These are phyloP conservation scores for Eriosoma lanigerum DNA, from an alignment of 1,140 invertebrate genomes.

Conservation along the genomic window DNA sequence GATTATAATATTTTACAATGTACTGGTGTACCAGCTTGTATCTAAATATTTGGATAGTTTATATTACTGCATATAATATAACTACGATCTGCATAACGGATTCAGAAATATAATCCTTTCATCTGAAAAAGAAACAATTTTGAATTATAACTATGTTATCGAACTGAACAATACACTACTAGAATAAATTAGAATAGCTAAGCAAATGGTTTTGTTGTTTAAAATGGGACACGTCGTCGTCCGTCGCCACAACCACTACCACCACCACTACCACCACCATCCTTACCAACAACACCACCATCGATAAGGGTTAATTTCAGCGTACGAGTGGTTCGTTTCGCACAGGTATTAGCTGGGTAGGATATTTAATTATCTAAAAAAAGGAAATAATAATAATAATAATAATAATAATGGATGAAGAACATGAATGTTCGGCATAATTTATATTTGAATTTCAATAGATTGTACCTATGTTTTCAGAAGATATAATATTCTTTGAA, in stretches of 20 bases:
- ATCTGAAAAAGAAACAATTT: constrained; percentile 33
- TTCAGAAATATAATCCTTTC: constrained; percentile 29
- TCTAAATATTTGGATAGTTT: too few relatives aligned
- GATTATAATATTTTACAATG: neutral
- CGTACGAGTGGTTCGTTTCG: constrained; percentile 46
- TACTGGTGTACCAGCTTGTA: too few relatives aligned
- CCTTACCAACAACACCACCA: neutral
- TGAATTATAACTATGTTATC: constrained; percentile 8
- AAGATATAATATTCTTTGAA: neutral
- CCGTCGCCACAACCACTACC: neutral
- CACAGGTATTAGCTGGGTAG: constrained; percentile 46
- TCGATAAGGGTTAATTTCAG: constrained; percentile 27
- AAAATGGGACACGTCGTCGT: constrained; percentile 17
- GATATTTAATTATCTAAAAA: constrained; percentile 49
- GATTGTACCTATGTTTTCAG: neutral
- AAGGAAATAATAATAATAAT: too few relatives aligned
- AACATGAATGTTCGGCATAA: neutral
- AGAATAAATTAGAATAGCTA: constrained; percentile 47
- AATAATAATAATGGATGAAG: constrained; percentile 5
- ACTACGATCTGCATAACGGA: neutral
- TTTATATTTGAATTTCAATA: constrained; percentile 21
- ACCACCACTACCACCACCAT: neutral
- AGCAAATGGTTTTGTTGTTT: constrained; percentile 20
- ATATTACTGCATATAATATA: too few relatives aligned
- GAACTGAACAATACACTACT: constrained; percentile 27